Evolutionary conservation across 1,140 invertebrate species (phyloP).

Genomic region (Cecropterus lyciades): DNA sequence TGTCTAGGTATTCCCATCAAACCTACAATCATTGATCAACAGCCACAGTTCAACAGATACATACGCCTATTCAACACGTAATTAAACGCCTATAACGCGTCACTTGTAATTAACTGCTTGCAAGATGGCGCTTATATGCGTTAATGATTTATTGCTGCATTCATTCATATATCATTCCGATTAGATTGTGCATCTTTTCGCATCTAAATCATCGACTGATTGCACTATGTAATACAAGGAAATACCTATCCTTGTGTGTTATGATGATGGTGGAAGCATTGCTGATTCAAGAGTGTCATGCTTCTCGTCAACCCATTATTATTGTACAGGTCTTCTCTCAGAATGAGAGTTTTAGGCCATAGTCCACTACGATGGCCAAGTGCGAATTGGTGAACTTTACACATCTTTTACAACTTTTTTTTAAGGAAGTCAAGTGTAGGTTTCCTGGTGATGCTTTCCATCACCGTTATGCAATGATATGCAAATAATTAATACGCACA

Average conservation of each 20-base stretch:
- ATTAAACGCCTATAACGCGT: slow-evolving; percentile 34
- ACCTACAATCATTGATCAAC: slow-evolving; percentile 12
- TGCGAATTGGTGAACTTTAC: no score
- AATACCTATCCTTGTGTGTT: neutral
- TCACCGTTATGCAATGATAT: no score
- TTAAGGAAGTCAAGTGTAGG: no score
- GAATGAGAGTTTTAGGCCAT: no score
- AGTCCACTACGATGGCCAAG: no score
- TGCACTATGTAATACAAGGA: slow-evolving; percentile 1
- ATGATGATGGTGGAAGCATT: no score
- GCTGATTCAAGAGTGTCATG: no score
- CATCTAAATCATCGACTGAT: slow-evolving; percentile 11
- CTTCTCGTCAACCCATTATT: no score
- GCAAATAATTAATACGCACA: no score
- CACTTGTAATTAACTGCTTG: slow-evolving; percentile 31
- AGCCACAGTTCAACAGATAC: slow-evolving; percentile 13
- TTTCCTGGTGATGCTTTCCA: no score
- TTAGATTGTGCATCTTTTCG: slow-evolving; percentile 21
- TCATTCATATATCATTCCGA: slow-evolving; percentile 35
- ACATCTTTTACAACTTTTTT: no score
- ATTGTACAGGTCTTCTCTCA: no score
- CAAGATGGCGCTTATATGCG: slow-evolving; percentile 31
- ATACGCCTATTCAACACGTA: slow-evolving; percentile 29
- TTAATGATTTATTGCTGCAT: slow-evolving; percentile 26
- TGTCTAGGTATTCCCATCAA: neutral